Evolutionary conservation across 2,888 invertebrate species (phyloP).

Genomic region (Phrixothrix hirtus): DNA sequence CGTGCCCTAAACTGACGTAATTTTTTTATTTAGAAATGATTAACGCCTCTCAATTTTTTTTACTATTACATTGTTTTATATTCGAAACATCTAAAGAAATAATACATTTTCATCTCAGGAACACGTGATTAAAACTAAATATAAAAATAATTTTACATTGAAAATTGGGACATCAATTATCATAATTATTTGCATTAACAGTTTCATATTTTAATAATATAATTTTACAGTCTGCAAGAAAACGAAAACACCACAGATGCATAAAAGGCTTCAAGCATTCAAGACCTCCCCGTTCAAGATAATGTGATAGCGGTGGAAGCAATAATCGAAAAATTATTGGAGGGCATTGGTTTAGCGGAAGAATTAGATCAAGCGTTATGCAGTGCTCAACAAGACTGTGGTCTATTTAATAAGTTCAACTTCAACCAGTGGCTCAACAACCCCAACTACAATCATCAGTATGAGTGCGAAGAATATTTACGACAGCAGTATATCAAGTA

Average conservation of each 20-base stretch:
- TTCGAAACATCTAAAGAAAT: no score
- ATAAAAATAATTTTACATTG: no score
- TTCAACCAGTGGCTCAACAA: conserved; percentile 22
- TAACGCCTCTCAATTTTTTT: no score
- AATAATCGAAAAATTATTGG: conserved; percentile 66
- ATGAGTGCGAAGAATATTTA: conserved; percentile 41
- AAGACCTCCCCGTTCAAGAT: conserved; percentile 39
- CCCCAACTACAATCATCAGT: conserved; percentile 30
- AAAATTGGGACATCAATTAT: no score
- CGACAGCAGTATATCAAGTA: no score
- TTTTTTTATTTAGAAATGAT: no score
- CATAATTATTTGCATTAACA: neutral
- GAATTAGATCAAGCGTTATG: conserved; percentile 65
- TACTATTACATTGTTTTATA: no score
- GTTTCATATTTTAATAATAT: neutral
- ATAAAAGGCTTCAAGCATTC: conserved; percentile 28
- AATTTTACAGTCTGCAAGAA: conserved; percentile 40
- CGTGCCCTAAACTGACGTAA: no score
- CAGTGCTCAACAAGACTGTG: conserved; percentile 57
- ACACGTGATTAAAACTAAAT: no score
- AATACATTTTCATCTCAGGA: no score
- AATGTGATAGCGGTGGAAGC: conserved; percentile 68
- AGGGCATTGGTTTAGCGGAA: conserved; percentile 69
- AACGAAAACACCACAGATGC: conserved; percentile 32
- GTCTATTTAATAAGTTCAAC: conserved; percentile 33